A percentile compares a stretch with the other conserved stretches of the same genome.
Conservation (phyloP, 1,140 invertebrate genomes). For the Hypothenemus hampei region DNA sequence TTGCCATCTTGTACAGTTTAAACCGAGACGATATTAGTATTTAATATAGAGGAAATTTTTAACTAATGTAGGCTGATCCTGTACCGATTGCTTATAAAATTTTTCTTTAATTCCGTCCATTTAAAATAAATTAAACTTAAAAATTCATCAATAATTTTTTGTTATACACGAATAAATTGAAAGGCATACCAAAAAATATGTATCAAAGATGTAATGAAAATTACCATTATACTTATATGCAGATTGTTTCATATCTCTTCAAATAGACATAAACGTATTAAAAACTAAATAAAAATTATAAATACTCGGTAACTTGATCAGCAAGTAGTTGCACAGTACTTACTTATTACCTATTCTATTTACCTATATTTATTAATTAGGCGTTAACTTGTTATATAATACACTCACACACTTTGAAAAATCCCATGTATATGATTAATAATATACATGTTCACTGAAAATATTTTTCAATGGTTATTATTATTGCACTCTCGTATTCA, state of each 20-base stretch:
- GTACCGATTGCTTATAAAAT: conserved; percentile 28
- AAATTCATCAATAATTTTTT: too few relatives aligned
- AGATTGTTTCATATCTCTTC: too few relatives aligned
- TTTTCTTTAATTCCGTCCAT: too few relatives aligned
- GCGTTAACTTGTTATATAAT: conserved; percentile 38
- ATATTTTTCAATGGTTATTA: conserved; percentile 36
- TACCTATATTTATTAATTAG: conserved; percentile 38
- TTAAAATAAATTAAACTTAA: too few relatives aligned
- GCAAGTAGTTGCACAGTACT: conserved; percentile 39
- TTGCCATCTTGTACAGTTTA: too few relatives aligned
- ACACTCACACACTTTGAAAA: conserved; percentile 33
- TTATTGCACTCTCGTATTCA: conserved; percentile 25
- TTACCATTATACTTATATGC: too few relatives aligned
- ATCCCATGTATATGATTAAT: conserved; percentile 28
- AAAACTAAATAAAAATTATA: too few relatives aligned
- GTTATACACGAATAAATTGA: too few relatives aligned
- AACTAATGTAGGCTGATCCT: conserved; percentile 31
- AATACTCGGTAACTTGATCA: conserved; percentile 28
- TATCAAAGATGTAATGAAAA: too few relatives aligned
- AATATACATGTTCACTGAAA: conserved; percentile 25
- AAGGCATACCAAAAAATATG: too few relatives aligned
- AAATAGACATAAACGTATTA: too few relatives aligned
- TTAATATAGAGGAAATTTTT: conserved; percentile 37
- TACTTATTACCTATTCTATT: conserved; percentile 36
- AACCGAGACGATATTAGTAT: conserved; percentile 30